Evolutionary conservation across 2,888 invertebrate genomes (phyloP).

Genomic region (Stenodera caucasica): DNA sequence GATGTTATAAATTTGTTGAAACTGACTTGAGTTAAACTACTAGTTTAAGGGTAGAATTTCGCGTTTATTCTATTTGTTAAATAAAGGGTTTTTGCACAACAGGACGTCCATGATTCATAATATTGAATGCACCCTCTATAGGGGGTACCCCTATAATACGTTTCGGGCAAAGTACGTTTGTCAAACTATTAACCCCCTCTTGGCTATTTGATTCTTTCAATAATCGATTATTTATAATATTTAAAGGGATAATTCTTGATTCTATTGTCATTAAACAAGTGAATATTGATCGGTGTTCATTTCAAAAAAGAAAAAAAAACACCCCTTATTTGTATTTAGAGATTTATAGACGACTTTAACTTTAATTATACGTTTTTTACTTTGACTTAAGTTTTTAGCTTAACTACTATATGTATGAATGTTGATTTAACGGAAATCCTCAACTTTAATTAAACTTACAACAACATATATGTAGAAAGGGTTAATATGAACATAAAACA

Average conservation of each 20-base stretch:
- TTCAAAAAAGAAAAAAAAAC: too few species aligned
- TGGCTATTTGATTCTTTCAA: not conserved
- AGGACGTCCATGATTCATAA: constrained; percentile 2
- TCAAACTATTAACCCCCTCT: not conserved
- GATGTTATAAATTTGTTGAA: constrained; percentile 1
- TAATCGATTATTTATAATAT: not conserved
- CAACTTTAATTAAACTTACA: constrained; percentile 6
- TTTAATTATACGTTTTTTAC: too few species aligned
- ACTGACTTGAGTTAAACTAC: too few species aligned
- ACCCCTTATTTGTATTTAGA: too few species aligned
- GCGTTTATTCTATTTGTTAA: too few species aligned
- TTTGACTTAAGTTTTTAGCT: not conserved
- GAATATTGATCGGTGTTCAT: too few species aligned
- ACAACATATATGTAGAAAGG: not conserved
- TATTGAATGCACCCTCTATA: not conserved
- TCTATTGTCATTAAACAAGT: not conserved
- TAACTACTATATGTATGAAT: too few species aligned
- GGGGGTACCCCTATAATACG: not conserved
- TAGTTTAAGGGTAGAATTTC: not conserved
- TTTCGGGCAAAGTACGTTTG: not conserved
- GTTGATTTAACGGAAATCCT: not conserved
- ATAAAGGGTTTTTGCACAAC: not conserved
- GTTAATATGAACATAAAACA: constrained; percentile 1
- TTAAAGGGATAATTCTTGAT: not conserved
- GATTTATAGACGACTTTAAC: too few species aligned